phyloP scores from a whole-genome alignment of 1,140 invertebrate species.

The Bombus pyrosoma region DNA sequence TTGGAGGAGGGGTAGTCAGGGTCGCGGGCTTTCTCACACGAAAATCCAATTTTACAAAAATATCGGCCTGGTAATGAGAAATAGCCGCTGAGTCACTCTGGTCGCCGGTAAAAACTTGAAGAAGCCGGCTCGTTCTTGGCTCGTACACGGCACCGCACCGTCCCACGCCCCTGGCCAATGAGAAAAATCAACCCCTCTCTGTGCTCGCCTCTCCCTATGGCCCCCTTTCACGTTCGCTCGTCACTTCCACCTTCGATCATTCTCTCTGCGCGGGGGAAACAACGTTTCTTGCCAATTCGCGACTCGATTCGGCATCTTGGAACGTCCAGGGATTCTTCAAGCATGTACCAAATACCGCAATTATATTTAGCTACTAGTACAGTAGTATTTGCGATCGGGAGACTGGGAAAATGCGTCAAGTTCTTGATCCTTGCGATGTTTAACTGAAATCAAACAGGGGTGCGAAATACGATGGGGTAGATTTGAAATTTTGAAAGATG shows the following conservation, averaged over 20 bases:
- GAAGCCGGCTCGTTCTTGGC: constrained; percentile 61
- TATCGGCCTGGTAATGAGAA: constrained; percentile 72
- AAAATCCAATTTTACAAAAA: constrained; percentile 75
- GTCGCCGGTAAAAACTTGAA: constrained; percentile 67
- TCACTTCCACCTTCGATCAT: constrained; percentile 36
- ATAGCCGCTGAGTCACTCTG: constrained; percentile 69
- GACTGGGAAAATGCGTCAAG: too few relatives aligned
- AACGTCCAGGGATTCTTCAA: not conserved
- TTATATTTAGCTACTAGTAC: too few relatives aligned
- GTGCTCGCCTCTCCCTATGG: not conserved
- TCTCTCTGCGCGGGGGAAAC: not conserved
- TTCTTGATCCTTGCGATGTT: too few relatives aligned
- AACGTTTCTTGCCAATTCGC: constrained; percentile 12
- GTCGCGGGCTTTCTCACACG: constrained; percentile 68
- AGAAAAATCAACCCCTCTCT: constrained; percentile 69
- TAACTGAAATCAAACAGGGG: too few relatives aligned
- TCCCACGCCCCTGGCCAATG: constrained; percentile 66
- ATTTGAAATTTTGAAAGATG: too few relatives aligned
- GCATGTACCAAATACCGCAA: not conserved
- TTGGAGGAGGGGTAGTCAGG: constrained; percentile 33
- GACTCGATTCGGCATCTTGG: not conserved
- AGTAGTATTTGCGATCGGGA: too few relatives aligned
- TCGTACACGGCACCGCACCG: constrained; percentile 49
- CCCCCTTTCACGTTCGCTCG: not conserved
- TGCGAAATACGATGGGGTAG: too few relatives aligned